Evolutionary conservation across 2,888 invertebrate genomes (phyloP).

Genomic region (Ennomos erosarius): DNA sequence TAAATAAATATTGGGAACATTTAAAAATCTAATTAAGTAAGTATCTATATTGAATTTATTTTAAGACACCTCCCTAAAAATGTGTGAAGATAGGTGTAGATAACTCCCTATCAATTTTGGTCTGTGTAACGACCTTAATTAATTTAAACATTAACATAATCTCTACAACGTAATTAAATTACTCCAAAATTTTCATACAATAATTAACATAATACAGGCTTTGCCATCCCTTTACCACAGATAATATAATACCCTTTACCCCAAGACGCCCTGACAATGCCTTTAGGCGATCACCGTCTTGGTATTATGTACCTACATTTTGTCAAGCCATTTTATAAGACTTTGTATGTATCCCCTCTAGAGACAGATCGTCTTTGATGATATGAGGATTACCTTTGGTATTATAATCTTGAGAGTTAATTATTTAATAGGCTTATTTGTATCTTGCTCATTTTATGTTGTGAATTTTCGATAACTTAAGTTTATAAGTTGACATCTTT

Average conservation of each 20-base stretch:
- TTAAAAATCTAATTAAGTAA: too few species aligned
- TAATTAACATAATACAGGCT: constrained; percentile 25
- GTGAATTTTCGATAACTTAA: too few species aligned
- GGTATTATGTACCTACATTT: constrained; percentile 38
- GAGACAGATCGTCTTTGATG: constrained; percentile 40
- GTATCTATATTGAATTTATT: too few species aligned
- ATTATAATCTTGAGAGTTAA: too few species aligned
- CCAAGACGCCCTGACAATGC: constrained; percentile 5
- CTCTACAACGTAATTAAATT: not conserved
- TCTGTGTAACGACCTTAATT: not conserved
- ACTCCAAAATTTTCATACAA: not conserved
- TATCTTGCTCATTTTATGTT: too few species aligned
- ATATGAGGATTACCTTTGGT: constrained; percentile 38
- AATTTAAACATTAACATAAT: not conserved
- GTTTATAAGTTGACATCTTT: too few species aligned
- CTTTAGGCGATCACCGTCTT: constrained; percentile 34
- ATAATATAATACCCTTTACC: too few species aligned
- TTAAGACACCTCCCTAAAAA: too few species aligned
- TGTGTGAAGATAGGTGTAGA: too few species aligned
- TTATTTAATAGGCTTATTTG: too few species aligned
- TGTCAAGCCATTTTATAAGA: constrained; percentile 44
- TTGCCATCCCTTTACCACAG: constrained; percentile 28
- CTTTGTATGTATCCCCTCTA: constrained; percentile 26
- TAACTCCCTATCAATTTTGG: too few species aligned
- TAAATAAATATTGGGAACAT: too few species aligned